Evolutionary conservation across 1,140 invertebrate genomes (phyloP).

Genomic region (Trinorchestia longiramus): DNA sequence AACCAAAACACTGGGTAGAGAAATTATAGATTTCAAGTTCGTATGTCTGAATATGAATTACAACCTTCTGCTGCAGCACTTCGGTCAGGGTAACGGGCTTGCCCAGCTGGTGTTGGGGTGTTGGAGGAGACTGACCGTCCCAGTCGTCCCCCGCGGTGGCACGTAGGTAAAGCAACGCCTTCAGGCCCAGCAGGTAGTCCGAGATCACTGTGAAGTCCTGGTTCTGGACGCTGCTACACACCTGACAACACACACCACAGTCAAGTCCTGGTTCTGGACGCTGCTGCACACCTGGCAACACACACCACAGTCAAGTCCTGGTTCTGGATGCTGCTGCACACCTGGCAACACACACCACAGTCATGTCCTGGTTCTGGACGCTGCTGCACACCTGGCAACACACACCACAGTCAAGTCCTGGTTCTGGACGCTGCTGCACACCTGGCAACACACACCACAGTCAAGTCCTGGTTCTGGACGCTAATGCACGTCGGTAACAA

Average conservation of each 20-base stretch:
- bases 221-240: slow-evolving; percentile 97
- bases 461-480: no score
- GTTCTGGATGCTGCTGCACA: no score
- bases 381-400: neutral
- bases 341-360: no score
- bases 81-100: slow-evolving; percentile 81
- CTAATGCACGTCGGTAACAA: neutral
- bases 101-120: slow-evolving; percentile 88
- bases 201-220: slow-evolving; percentile 97
- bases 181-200: slow-evolving; percentile 92
- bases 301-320: neutral
- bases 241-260: slow-evolving; percentile 71
- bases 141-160: slow-evolving; percentile 78
- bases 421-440: neutral
- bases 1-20: no score
- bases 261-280: slow-evolving; percentile 97
- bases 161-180: slow-evolving; percentile 88
- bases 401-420: neutral
- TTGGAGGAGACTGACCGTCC: slow-evolving; percentile 95
- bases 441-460: neutral
- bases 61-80: slow-evolving; percentile 74
- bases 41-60: no score
- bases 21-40: no score
- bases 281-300: slow-evolving; percentile 86
- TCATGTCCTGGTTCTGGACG: neutral